A percentile compares a stretch with the other conserved stretches of the same genome.
These are phyloP conservation scores for Ligdia adustata DNA, from an alignment of 2,888 invertebrate species.

Conservation along the genomic window DNA sequence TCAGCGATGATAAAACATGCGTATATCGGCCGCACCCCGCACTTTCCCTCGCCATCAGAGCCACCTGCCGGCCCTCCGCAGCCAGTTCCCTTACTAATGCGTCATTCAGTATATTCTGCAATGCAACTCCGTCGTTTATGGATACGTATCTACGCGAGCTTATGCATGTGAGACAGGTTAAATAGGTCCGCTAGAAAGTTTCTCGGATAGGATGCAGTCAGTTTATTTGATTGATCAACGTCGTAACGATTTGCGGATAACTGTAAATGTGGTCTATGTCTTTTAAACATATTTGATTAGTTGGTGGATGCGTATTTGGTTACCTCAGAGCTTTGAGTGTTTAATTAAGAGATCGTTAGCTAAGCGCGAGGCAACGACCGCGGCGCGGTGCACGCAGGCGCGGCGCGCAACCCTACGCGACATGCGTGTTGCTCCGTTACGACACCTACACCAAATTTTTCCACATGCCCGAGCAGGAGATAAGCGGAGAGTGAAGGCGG, in stretches of 20 bases:
- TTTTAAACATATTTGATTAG: not conserved
- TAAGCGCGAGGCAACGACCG: conserved; percentile 68
- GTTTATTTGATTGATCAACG: conserved; percentile 25
- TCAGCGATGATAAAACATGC: conserved; percentile 79
- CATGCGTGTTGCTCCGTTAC: conserved; percentile 80
- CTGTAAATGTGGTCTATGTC: too few species aligned
- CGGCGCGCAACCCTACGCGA: conserved; percentile 72
- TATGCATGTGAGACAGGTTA: conserved; percentile 62
- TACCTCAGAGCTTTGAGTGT: conserved; percentile 29
- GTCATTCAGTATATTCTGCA: conserved; percentile 63
- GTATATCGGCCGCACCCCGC: conserved; percentile 73
- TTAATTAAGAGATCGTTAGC: conserved; percentile 74
- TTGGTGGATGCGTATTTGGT: conserved; percentile 9
- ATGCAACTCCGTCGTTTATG: conserved; percentile 60
- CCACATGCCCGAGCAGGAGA: conserved; percentile 83
- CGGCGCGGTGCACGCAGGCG: conserved; percentile 60
- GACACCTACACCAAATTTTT: conserved; percentile 84
- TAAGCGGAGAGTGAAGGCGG: conserved; percentile 79
- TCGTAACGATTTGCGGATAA: not conserved
- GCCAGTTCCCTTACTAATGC: conserved; percentile 61
- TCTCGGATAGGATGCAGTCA: conserved; percentile 36
- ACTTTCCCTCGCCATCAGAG: conserved; percentile 74
- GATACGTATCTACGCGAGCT: conserved; percentile 62
- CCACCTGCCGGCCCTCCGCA: conserved; percentile 61
- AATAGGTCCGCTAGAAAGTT: conserved; percentile 59